Evolutionary conservation across 2,797 vertebrate species (phyloP).

Genomic region (Saxicola maurus): DNA sequence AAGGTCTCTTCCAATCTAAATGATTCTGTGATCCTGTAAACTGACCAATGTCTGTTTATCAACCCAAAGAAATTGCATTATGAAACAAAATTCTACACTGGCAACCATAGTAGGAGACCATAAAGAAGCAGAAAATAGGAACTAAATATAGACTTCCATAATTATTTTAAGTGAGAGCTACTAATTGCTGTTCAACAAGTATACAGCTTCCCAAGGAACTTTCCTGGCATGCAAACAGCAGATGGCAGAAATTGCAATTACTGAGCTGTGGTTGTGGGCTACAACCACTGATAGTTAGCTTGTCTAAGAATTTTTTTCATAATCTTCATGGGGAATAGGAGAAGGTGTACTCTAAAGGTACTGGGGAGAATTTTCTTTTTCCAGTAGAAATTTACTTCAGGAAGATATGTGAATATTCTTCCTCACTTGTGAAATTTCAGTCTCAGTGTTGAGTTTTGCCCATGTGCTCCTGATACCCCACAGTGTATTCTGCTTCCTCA

Average conservation of each 20-base stretch:
- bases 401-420: background rate
- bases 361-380: background rate
- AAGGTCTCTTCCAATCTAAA: background rate
- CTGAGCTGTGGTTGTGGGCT: background rate
- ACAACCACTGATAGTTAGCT: background rate
- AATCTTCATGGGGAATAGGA: background rate
- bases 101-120: background rate
- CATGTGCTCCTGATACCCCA: rapidly evolving
- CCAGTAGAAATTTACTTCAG: background rate
- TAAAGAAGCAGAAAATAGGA: background rate
- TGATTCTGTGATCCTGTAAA: background rate
- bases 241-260: background rate
- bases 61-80: background rate
- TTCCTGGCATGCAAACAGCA: background rate
- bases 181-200: background rate
- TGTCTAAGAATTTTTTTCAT: background rate
- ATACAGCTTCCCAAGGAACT: background rate
- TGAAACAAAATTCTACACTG: background rate
- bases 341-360: background rate
- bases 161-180: background rate
- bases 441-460: background rate
- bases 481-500: background rate
- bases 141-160: background rate
- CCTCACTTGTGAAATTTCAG: background rate
- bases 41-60: background rate